Evolutionary conservation across 2,888 invertebrate species (phyloP), one percentile per base, ranked within the genome.

Genomic region (Leptinotarsa tumamoca): DNA sequence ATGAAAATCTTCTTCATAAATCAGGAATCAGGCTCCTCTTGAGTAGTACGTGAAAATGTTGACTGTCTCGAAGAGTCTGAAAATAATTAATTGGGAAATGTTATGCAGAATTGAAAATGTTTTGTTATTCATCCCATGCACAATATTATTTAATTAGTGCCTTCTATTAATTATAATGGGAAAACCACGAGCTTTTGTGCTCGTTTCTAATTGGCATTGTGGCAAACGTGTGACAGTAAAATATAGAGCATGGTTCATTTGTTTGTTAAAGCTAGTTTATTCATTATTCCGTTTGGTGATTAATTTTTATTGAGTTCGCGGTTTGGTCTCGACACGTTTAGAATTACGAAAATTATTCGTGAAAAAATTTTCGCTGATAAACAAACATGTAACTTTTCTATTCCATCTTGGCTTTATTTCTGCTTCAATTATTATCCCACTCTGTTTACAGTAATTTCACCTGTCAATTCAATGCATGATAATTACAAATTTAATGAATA

Each of bases 91-190:
- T n/a, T 33, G n/a, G 43, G n/a, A 63, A 63, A 43, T 63, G 14
- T 63, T 33, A 63, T 63, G 63, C 43, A 43, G 4, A 33, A 63
- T n/a, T 63, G 43, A 63, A 63, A 63, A 63, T 33, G 43, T 33
- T 63, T 63, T 63, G 63, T 63, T 63, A 33, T 27, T 43, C 27
- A n/a, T 15, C 7, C 17, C 43, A 43, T 43, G 33, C n/a, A 63
- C 63, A 63, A 63, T 63, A 63, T 63, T 63, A 63, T 63, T 63
- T 63, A 63, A 63, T 63, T 63, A 63, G 63, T 58, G 63, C 33
- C 63, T 63, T 63, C 63, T 63, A 63, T 63, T 63, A 63, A 63
- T 63, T 63, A 63, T 63, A 63, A 63, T n/a, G 63, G 63, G 63
- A 33, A 27, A 63, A 63, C 63, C 63, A 63, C 63, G 63, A 33